Conservation (phyloP, 2,797 vertebrate genomes). For the Rhodeus uyekii region DNA sequence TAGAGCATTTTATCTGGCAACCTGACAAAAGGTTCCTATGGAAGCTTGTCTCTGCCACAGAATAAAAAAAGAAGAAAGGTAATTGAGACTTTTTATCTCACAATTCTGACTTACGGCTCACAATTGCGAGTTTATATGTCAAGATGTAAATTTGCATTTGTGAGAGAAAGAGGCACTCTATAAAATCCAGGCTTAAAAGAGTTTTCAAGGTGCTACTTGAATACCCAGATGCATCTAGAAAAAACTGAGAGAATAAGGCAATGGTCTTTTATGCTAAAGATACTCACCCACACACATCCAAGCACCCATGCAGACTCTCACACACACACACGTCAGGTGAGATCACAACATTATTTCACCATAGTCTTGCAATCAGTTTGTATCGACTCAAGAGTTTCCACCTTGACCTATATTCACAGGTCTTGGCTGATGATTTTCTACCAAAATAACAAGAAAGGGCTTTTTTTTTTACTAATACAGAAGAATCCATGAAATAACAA, state of each 20-base stretch:
- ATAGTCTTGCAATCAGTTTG: not conserved
- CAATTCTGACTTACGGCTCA: too few relatives aligned
- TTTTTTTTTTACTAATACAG: not conserved
- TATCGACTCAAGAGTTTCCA: not conserved
- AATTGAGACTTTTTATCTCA: too few relatives aligned
- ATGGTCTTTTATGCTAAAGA: slow-evolving; percentile 32
- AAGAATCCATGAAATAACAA: not conserved
- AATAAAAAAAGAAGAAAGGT: too few relatives aligned
- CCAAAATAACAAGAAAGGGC: not conserved
- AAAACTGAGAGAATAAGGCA: not conserved
- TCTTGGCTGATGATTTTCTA: not conserved
- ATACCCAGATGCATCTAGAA: not conserved
- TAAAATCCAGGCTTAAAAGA: not conserved
- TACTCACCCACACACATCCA: slow-evolving; percentile 61
- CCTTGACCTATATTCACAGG: not conserved
- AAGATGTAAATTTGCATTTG: too few relatives aligned
- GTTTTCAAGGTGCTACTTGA: not conserved
- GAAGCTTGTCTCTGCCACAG: too few relatives aligned
- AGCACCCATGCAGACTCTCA: not conserved
- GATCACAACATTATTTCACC: not conserved
- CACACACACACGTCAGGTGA: not conserved
- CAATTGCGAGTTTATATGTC: too few relatives aligned
- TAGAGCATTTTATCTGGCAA: not conserved
- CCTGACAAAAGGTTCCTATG: not conserved
- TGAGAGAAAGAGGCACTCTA: too few relatives aligned